A percentile compares a stretch with the other conserved stretches of the same genome.
phyloP scores from a whole-genome alignment of 2,797 vertebrate genomes.

The Siniperca obscura region DNA sequence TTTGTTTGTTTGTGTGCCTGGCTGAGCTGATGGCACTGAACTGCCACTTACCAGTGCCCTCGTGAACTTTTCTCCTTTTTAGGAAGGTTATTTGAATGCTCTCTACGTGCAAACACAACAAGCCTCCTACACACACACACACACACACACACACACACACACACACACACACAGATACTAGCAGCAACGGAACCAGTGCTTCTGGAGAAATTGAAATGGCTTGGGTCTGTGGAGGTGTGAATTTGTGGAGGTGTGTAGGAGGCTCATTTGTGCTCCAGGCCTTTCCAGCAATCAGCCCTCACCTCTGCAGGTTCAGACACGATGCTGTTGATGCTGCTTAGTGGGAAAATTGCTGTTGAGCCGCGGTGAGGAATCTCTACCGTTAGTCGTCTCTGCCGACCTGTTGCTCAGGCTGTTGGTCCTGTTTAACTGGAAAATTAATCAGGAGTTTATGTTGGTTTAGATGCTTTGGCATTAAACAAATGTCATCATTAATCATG shows the following conservation, averaged over 20 bases:
- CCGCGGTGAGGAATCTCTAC: slow-evolving; percentile 53
- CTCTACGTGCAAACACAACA: slow-evolving; percentile 41
- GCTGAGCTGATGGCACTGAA: slow-evolving; percentile 21
- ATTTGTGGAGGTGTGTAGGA: slow-evolving; percentile 66
- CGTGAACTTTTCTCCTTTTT: slow-evolving; percentile 42
- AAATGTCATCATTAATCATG: slow-evolving; percentile 18
- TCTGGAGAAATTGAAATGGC: slow-evolving; percentile 42
- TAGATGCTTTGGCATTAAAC: slow-evolving; percentile 29
- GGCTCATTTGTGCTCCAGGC: slow-evolving; percentile 70
- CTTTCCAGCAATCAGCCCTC: slow-evolving; percentile 60
- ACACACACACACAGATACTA: background rate
- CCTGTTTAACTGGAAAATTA: slow-evolving; percentile 72
- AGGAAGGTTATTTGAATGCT: slow-evolving; percentile 39
- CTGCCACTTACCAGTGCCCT: slow-evolving; percentile 41
- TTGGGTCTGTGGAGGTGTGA: slow-evolving; percentile 64
- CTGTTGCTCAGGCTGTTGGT: slow-evolving; percentile 56
- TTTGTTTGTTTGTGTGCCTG: slow-evolving; percentile 59
- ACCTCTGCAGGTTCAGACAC: slow-evolving; percentile 76
- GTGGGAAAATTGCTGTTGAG: slow-evolving; percentile 73
- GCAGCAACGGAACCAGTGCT: slow-evolving; percentile 39
- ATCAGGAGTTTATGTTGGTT: slow-evolving; percentile 37
- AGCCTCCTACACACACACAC: slow-evolving; percentile 39
- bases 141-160: slow-evolving; percentile 27
- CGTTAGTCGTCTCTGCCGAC: slow-evolving; percentile 65
- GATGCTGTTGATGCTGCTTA: slow-evolving; percentile 51